phyloP scores from a whole-genome alignment of 1,140 invertebrate species.

The Diprion similis region DNA sequence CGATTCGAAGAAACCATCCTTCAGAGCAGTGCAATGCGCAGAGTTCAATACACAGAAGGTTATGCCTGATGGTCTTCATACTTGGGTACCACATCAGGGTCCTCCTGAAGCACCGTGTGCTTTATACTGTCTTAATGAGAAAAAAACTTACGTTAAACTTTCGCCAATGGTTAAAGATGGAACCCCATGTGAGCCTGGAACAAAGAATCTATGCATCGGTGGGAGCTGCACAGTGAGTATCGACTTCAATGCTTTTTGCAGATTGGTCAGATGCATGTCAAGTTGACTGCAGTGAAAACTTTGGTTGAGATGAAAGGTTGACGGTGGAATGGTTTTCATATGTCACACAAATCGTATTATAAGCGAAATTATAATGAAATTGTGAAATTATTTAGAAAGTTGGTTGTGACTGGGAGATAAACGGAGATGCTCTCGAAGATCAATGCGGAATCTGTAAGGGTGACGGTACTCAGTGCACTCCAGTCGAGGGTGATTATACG shows the following conservation, averaged over 20 bases:
- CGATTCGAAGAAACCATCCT: constrained; percentile 58
- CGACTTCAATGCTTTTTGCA: not conserved
- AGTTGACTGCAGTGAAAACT: too few species aligned
- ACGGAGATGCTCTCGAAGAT: constrained; percentile 72
- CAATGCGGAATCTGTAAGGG: constrained; percentile 75
- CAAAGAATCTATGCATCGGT: constrained; percentile 65
- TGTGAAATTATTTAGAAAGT: constrained; percentile 59
- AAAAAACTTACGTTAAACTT: constrained; percentile 53
- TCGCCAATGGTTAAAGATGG: constrained; percentile 60
- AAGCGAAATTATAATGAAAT: not conserved
- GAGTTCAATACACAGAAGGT: constrained; percentile 60
- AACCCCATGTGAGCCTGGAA: constrained; percentile 66
- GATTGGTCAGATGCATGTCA: not conserved
- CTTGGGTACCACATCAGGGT: constrained; percentile 63
- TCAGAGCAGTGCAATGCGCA: constrained; percentile 67
- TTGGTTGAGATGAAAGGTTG: too few species aligned
- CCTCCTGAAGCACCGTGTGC: constrained; percentile 62
- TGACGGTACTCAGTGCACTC: constrained; percentile 69
- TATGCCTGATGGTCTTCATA: constrained; percentile 47
- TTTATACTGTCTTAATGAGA: constrained; percentile 66
- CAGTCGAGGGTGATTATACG: constrained; percentile 51
- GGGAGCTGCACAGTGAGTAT: constrained; percentile 64
- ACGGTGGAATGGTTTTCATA: too few species aligned
- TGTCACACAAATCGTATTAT: too few species aligned
- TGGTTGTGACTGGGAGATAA: constrained; percentile 72